Conservation (phyloP, 2,113 vertebrate species). For the Sus scrofa region T2T-Sscrofa CM000814.6:124116001-124116500, state of each 20-base stretch:
- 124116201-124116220: not conserved
- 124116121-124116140: not conserved
- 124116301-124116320: constrained; percentile 39
- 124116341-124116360: not conserved
- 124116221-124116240: not conserved
- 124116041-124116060: not conserved
- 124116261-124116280: not conserved
- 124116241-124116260: not conserved
- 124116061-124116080: not conserved
- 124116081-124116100: not conserved
- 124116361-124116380: constrained; percentile 41
- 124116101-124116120: constrained; percentile 3
- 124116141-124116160: not conserved
- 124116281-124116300: not conserved
- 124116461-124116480: constrained; percentile 68
- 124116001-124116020: not conserved
- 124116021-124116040: not conserved
- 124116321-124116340: constrained; percentile 56
- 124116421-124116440: constrained; percentile 6
- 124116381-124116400: constrained; percentile 57
- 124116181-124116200: not conserved
- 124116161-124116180: not conserved
- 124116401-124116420: constrained; percentile 65
- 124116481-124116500: constrained; percentile 76
- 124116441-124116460: constrained; percentile 71